Percentiles rank a stretch among this genome's conserved stretches.
Conservation (phyloP, 2,797 vertebrate species). For the Hippocampus kuda region DNA sequence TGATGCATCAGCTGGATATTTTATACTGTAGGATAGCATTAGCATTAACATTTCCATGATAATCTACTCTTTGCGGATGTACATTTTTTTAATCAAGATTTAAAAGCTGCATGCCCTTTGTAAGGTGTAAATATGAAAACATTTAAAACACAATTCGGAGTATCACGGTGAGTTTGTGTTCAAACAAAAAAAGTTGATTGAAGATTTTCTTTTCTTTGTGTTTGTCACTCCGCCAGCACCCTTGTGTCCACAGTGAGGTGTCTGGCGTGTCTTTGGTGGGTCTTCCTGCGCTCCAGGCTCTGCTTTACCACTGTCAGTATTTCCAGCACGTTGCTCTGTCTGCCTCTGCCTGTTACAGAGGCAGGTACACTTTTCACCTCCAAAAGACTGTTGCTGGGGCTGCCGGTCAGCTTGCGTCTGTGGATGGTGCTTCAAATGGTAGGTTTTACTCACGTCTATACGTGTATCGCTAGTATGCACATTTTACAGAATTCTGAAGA, state of each 20-base stretch:
- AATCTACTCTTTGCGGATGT: background rate
- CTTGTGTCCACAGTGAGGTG: conserved; percentile 86
- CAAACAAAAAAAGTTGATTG: too few species aligned
- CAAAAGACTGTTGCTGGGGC: conserved; percentile 17
- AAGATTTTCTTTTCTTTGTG: background rate
- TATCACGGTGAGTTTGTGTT: background rate
- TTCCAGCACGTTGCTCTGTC: conserved; percentile 79
- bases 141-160: background rate
- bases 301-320: conserved; percentile 84
- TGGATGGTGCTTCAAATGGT: conserved; percentile 34
- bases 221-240: conserved; percentile 64
- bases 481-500: too few species aligned
- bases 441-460: conserved; percentile 1
- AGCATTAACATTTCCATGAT: background rate
- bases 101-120: background rate
- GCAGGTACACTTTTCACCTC: conserved; percentile 69
- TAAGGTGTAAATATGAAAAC: background rate
- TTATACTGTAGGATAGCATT: background rate
- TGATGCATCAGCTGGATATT: background rate
- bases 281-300: conserved; percentile 79
- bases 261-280: conserved; percentile 79
- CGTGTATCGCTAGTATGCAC: background rate
- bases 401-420: conserved; percentile 9
- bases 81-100: background rate
- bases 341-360: conserved; percentile 73